Evolutionary conservation across 1,140 invertebrate species (phyloP), one percentile per base, ranked within the genome.

Genomic region (Varroa destructor): DNA sequence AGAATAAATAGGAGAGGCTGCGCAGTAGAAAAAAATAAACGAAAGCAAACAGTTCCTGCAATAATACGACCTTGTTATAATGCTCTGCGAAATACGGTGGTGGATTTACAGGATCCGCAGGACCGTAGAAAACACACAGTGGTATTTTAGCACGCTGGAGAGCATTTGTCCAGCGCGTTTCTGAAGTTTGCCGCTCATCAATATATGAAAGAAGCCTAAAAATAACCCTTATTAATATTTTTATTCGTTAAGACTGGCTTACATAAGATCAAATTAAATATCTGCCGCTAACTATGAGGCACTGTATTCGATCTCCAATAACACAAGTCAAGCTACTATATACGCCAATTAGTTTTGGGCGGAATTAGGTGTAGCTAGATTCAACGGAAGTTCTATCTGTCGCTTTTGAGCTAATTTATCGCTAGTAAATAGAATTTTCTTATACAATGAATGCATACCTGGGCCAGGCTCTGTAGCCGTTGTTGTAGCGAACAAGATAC

Each of bases 51-150:
- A 8, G 46, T 51, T 51, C 3, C 4, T 51, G 46, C 8, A 51
- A 5, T 51, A 8, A 51, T 3, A 51, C 46, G 46, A 51, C 46
- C 46, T 51, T 75, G 74, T 74, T 75, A 73, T 77, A 78, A 57
- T 73, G 72, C 12, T 74, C 64, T 25, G 73, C 72, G 74, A 79
- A 79, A 51, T 51, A 51, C 42, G 71, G 55, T 8, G 74, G 64
- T 67, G 76, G 77, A 74, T 78, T 78, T 6, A 79, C 74, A 43
- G 78, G 77, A 76, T 79, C 78, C 43, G 74, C 74, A 40, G 78
- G 77, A 6, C 79, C 78, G 74, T 79, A 79, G 36, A 80, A 77
- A 43, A 74, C 67, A 55, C 73, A 75, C 74, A 79, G 75, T 73
- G 75, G 77, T 14, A 79, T 58, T 3, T 67, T 43, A n/a, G 76